A percentile compares a stretch with the other conserved stretches of the same genome.
phyloP scores from a whole-genome alignment of 37 sponge, comb jelly and placozoan genomes.

The Lycopodina hypogea region DNA sequence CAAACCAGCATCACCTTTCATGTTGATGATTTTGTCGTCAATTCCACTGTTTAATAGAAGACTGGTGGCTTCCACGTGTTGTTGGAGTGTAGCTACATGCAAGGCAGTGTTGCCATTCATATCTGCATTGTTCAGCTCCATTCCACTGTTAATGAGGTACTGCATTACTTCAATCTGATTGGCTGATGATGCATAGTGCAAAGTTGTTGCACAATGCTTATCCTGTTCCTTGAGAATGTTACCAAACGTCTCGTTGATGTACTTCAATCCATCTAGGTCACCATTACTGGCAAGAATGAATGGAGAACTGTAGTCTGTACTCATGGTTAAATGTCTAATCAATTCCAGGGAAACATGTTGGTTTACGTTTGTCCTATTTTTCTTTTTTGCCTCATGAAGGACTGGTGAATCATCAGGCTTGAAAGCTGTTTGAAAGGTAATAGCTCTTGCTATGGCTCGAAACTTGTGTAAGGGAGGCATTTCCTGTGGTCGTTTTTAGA shows the following conservation, averaged over 20 bases:
- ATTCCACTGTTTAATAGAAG: conserved; percentile 56
- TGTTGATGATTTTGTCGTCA: conserved; percentile 52
- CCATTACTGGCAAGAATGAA: conserved; percentile 49
- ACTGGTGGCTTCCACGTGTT: conserved; percentile 31
- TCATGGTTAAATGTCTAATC: too few species aligned
- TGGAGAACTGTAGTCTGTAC: conserved; percentile 23
- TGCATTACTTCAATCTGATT: conserved; percentile 56
- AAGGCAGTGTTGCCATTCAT: conserved; percentile 80
- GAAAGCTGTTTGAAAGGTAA: background rate
- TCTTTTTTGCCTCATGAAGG: background rate
- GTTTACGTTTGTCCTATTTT: background rate
- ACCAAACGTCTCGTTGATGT: conserved; percentile 8
- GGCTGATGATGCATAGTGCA: conserved; percentile 57
- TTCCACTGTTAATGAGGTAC: conserved; percentile 66
- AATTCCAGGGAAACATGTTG: conserved; percentile 14
- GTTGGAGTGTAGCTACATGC: conserved; percentile 59
- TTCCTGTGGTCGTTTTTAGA: too few species aligned
- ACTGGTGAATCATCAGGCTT: too few species aligned
- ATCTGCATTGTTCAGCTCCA: conserved; percentile 51
- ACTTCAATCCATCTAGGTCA: conserved; percentile 33
- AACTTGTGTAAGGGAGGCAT: background rate
- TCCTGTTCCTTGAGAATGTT: conserved; percentile 32
- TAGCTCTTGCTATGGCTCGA: background rate
- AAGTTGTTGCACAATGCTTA: conserved; percentile 41
- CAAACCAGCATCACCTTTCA: conserved; percentile 45